These are phyloP conservation scores for Pongo abelii DNA, from an alignment of 2,113 vertebrate genomes.

Conservation along the genomic window DNA sequence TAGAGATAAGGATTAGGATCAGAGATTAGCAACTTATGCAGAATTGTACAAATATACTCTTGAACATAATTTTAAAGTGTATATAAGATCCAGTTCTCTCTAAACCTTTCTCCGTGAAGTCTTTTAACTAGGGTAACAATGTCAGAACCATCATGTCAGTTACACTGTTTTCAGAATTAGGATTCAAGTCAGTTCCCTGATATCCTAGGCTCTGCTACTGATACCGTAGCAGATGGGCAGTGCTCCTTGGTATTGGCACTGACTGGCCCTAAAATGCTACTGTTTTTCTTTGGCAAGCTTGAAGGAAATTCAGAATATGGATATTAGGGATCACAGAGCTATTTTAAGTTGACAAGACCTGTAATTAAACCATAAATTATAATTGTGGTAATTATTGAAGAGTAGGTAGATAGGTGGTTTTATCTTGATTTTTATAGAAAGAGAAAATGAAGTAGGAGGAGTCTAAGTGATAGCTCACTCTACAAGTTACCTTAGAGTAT, in stretches of 20 bases:
- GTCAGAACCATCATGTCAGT: background rate
- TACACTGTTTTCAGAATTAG: background rate
- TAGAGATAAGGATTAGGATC: background rate
- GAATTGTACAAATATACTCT: background rate
- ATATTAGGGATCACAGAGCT: background rate
- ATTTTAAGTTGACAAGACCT: background rate
- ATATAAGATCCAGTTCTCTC: background rate
- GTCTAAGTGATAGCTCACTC: background rate
- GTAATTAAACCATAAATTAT: background rate
- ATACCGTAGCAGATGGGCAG: accelerated
- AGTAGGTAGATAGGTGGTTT: background rate
- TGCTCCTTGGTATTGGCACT: background rate
- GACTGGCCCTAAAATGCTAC: background rate
- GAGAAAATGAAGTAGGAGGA: background rate
- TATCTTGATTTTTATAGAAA: background rate
- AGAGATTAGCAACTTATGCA: background rate
- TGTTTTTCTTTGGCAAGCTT: background rate
- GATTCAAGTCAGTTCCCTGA: background rate
- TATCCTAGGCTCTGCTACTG: background rate
- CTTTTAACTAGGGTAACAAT: background rate
- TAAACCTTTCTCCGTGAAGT: background rate
- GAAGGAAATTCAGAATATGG: background rate
- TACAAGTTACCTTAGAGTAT: background rate
- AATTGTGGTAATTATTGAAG: background rate
- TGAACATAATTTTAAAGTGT: background rate